phyloP scores from a whole-genome alignment of 2,888 invertebrate genomes.

The Ophion obscuratus region DNA sequence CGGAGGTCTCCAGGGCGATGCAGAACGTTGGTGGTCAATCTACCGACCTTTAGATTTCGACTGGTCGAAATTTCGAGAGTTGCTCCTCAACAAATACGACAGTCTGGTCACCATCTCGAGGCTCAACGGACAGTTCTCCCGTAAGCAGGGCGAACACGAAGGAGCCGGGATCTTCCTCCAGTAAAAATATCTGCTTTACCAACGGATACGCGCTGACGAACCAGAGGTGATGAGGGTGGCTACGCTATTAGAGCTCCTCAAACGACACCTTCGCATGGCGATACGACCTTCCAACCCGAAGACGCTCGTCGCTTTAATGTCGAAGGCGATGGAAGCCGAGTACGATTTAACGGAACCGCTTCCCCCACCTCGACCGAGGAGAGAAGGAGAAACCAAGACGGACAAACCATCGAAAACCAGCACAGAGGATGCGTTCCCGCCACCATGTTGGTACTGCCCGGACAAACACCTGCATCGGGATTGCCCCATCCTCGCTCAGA shows the following conservation, averaged over 20 bases:
- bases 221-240: background rate
- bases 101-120: background rate
- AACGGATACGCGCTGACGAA: background rate
- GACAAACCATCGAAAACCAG: background rate
- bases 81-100: background rate
- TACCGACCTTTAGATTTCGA: slow-evolving; percentile 7
- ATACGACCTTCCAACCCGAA: background rate
- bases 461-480: background rate
- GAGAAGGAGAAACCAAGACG: background rate
- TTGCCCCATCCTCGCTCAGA: background rate
- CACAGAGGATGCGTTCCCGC: background rate
- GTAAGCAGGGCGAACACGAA: background rate
- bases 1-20: background rate
- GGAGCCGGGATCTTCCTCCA: slow-evolving; percentile 12
- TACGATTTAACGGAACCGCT: slow-evolving; percentile 15
- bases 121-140: slow-evolving; percentile 12
- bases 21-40: background rate
- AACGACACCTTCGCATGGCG: background rate
- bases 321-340: background rate
- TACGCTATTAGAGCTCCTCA: slow-evolving; percentile 1
- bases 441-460: background rate
- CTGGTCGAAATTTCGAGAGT: slow-evolving; percentile 4
- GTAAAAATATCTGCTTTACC: background rate
- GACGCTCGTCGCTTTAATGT: background rate
- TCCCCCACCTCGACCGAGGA: too few species aligned